A percentile compares a stretch with the other conserved stretches of the same genome.
These are phyloP conservation scores for Drosophila dunni DNA, from an alignment of 1,140 invertebrate species.

Conservation along the genomic window DNA sequence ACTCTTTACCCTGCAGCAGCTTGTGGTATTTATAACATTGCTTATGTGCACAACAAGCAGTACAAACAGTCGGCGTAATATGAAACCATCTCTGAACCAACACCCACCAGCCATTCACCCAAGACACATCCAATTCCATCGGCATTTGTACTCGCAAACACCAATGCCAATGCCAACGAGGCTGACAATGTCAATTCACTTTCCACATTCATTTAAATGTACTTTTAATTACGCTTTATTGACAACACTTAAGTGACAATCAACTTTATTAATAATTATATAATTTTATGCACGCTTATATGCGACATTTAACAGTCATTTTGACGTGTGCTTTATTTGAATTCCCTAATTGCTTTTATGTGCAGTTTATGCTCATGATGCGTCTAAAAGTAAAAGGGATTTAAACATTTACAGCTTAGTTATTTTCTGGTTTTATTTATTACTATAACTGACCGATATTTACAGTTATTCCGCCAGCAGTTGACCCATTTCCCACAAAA, in stretches of 20 bases:
- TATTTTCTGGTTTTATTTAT: too few relatives aligned
- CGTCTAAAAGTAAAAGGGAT: too few relatives aligned
- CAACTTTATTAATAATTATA: conserved; percentile 50
- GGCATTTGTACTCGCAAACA: too few relatives aligned
- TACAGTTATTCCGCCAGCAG: conserved; percentile 2
- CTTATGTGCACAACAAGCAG: conserved; percentile 19
- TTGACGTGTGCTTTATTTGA: not conserved
- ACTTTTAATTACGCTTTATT: conserved; percentile 57
- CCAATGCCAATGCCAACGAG: conserved; percentile 10
- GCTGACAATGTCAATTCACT: conserved; percentile 8
- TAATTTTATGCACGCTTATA: conserved; percentile 29
- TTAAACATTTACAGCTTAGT: too few relatives aligned
- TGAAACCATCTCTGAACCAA: conserved; percentile 5
- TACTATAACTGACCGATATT: not conserved
- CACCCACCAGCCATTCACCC: not conserved
- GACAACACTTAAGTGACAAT: conserved; percentile 50
- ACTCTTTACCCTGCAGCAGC: not conserved
- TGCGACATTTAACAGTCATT: conserved; percentile 13
- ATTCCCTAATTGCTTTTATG: not conserved
- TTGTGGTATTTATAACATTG: conserved; percentile 23
- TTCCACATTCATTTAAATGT: conserved; percentile 26
- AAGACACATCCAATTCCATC: not conserved
- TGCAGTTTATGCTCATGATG: not conserved
- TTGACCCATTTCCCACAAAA: conserved; percentile 11
- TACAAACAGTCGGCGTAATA: conserved; percentile 13